Evolutionary conservation across 2,113 vertebrate species (phyloP).

Genomic region (Galbula dea): DNA sequence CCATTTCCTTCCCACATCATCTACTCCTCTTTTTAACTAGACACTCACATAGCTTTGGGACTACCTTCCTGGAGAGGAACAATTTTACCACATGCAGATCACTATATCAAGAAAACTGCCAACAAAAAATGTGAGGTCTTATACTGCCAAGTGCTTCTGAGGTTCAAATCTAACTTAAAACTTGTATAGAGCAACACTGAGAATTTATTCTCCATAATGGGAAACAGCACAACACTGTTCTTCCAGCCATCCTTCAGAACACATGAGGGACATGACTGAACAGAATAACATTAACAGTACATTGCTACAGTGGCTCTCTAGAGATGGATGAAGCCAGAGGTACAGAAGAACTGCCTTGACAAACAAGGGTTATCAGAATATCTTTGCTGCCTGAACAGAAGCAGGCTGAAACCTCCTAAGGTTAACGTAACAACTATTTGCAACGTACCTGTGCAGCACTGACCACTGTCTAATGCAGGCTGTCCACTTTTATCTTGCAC

Average conservation of each 20-base stretch:
- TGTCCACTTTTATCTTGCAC: neutral
- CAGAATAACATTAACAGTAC: neutral
- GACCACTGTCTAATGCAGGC: neutral
- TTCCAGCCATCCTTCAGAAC: neutral
- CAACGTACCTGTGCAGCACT: conserved; percentile 2
- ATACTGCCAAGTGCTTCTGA: neutral
- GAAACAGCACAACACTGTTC: neutral
- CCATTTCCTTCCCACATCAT: neutral
- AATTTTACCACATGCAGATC: neutral
- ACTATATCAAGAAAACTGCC: neutral
- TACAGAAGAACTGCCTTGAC: neutral
- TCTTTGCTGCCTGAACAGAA: neutral
- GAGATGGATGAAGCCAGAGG: neutral
- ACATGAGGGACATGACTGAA: neutral
- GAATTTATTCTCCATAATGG: neutral
- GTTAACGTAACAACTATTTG: neutral
- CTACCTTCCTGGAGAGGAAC: neutral
- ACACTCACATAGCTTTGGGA: neutral
- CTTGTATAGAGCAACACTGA: neutral
- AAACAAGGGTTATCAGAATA: neutral
- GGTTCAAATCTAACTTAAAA: neutral
- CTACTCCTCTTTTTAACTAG: neutral
- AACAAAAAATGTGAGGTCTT: neutral
- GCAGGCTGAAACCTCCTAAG: neutral
- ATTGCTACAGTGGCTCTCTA: neutral